phyloP scores from a whole-genome alignment of 2,888 invertebrate species.

The Strigamia crassipes region DNA sequence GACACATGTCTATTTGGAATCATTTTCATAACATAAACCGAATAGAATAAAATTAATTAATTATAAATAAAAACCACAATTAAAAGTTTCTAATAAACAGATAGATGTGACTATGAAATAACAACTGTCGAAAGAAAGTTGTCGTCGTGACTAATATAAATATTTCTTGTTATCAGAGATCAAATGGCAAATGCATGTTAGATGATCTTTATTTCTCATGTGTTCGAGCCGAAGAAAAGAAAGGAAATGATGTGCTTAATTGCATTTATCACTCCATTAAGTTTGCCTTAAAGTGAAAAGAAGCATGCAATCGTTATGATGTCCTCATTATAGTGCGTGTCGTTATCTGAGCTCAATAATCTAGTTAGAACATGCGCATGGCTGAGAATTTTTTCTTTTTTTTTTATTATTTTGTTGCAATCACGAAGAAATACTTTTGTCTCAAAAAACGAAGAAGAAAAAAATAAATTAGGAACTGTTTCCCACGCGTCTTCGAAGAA shows the following conservation, averaged over 20 bases:
- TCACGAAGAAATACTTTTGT: not conserved
- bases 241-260: conserved; percentile 32
- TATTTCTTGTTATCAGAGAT: not conserved
- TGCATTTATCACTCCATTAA: conserved; percentile 37
- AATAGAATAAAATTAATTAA: too few species aligned
- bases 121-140: not conserved
- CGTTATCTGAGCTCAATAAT: not conserved
- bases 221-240: not conserved
- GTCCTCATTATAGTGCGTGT: conserved; percentile 27
- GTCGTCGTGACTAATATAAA: not conserved
- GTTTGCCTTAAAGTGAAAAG: conserved; percentile 37
- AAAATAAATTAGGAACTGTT: not conserved
- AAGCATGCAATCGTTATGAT: conserved; percentile 31
- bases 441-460: not conserved
- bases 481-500: not conserved
- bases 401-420: not conserved
- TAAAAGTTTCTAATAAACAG: not conserved
- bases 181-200: conserved; percentile 23
- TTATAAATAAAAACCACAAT: not conserved
- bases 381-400: not conserved
- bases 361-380: not conserved
- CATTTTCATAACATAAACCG: too few species aligned
- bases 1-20: too few species aligned
- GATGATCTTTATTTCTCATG: conserved; percentile 6
- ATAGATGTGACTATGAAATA: too few species aligned